phyloP scores from a whole-genome alignment of 2,797 vertebrate genomes.

The Trematomus bernacchii region DNA sequence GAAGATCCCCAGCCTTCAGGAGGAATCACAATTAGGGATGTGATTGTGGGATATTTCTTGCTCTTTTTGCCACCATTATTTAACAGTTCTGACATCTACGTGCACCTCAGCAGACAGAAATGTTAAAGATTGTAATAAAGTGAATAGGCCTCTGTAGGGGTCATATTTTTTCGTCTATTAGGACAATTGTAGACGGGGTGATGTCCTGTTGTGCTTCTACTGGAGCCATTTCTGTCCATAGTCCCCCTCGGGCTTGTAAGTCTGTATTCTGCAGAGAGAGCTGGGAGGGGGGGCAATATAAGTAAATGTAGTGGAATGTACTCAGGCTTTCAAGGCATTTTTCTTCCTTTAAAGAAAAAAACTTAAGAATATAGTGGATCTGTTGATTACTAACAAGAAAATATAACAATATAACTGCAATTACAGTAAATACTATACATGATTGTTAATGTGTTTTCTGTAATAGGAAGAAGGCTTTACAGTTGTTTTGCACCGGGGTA shows the following conservation, averaged over 20 bases:
- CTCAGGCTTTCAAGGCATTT: slow-evolving; percentile 14
- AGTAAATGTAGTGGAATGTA: slow-evolving; percentile 40
- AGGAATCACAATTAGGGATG: slow-evolving; percentile 77
- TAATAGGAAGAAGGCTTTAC: slow-evolving; percentile 4
- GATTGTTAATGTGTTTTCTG: background rate
- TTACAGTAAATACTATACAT: background rate
- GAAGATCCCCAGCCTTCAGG: slow-evolving; percentile 66
- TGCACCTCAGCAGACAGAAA: slow-evolving; percentile 62
- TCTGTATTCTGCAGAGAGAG: slow-evolving; percentile 38
- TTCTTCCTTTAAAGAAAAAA: background rate
- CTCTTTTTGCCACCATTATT: slow-evolving; percentile 49
- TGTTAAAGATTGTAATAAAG: slow-evolving; percentile 73
- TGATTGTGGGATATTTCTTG: slow-evolving; percentile 49
- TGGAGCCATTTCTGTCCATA: slow-evolving; percentile 64
- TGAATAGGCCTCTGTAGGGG: slow-evolving; percentile 29
- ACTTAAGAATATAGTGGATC: background rate
- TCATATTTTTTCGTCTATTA: slow-evolving; percentile 58
- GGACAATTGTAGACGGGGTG: slow-evolving; percentile 51
- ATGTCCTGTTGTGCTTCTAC: slow-evolving; percentile 63
- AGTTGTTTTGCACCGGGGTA: slow-evolving; percentile 32
- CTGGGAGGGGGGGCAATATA: background rate
- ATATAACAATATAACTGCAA: background rate
- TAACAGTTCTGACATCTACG: slow-evolving; percentile 60
- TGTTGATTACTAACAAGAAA: background rate
- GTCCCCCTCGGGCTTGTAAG: slow-evolving; percentile 53